A percentile compares a stretch with the other conserved stretches of the same genome.
phyloP scores from a whole-genome alignment of 2,888 invertebrate genomes.

The Andrena chrysosceles region DNA sequence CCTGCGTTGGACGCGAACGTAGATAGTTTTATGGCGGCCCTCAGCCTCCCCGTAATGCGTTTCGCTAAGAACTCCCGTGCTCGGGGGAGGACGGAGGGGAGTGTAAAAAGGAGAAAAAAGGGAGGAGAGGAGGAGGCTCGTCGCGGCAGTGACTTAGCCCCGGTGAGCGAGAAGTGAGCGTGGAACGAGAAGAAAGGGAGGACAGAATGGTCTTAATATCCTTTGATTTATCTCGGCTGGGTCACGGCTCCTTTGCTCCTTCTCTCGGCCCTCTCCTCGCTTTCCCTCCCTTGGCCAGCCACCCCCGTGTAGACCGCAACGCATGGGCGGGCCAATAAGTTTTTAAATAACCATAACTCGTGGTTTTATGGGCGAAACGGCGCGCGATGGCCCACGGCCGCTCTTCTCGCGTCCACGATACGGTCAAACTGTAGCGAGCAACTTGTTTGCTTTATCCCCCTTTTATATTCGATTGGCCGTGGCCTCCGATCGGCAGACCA shows the following conservation, averaged over 20 bases:
- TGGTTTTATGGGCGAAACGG: slow-evolving; percentile 81
- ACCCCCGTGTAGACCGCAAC: slow-evolving; percentile 74
- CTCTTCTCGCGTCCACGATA: slow-evolving; percentile 51
- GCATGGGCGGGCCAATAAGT: slow-evolving; percentile 84
- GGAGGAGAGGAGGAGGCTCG: neutral
- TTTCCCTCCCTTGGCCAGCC: slow-evolving; percentile 40
- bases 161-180: slow-evolving; percentile 31
- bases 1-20: slow-evolving; percentile 57
- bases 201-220: slow-evolving; percentile 81
- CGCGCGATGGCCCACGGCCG: slow-evolving; percentile 71
- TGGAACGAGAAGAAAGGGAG: slow-evolving; percentile 52
- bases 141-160: slow-evolving; percentile 46
- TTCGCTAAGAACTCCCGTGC: slow-evolving; percentile 70
- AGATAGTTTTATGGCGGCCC: slow-evolving; percentile 80
- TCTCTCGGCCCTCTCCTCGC: slow-evolving; percentile 53
- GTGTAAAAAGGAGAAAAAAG: slow-evolving; percentile 19
- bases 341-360: slow-evolving; percentile 84
- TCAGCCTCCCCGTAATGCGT: slow-evolving; percentile 79
- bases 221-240: slow-evolving; percentile 83
- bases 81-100: slow-evolving; percentile 14
- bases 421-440: slow-evolving; percentile 78
- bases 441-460: slow-evolving; percentile 75
- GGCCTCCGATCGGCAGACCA: slow-evolving; percentile 44
- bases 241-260: slow-evolving; percentile 80
- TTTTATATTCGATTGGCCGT: slow-evolving; percentile 62